Percentiles rank a stretch among this genome's conserved stretches.
These are phyloP conservation scores for Phragmatobia fuliginosa DNA, from an alignment of 2,888 invertebrate genomes.

Conservation along the genomic window DNA sequence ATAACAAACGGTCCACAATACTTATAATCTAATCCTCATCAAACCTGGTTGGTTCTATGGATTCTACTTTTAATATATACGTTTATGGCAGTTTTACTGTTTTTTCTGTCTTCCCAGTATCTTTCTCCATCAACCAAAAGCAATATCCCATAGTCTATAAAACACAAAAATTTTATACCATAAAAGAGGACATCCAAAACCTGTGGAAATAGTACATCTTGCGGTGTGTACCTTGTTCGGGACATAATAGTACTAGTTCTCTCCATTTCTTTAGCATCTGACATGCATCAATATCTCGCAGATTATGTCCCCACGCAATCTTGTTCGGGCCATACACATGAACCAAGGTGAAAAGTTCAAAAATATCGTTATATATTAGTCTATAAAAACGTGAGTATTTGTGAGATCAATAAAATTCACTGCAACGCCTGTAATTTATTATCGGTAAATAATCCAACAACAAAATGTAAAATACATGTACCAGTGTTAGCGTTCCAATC, in stretches of 20 bases:
- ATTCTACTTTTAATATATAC: not conserved
- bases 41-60: not conserved
- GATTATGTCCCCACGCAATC: not conserved
- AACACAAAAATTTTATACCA: not conserved
- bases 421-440: conserved; percentile 27
- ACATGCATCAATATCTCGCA: not conserved
- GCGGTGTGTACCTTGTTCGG: too few relatives aligned
- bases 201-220: too few relatives aligned
- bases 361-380: not conserved
- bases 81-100: not conserved
- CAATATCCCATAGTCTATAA: not conserved
- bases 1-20: not conserved
- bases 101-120: not conserved
- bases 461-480: conserved; percentile 18
- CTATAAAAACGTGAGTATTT: not conserved
- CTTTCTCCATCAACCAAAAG: not conserved
- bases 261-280: not conserved
- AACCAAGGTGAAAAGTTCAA: not conserved
- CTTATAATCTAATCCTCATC: not conserved
- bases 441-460: conserved; percentile 21
- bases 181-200: not conserved
- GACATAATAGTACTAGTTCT: too few relatives aligned
- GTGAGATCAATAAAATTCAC: not conserved
- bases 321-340: not conserved
- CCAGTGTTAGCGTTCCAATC: conserved; percentile 21